These are phyloP conservation scores for Leptinotarsa peninsularis DNA, from an alignment of 2,888 invertebrate genomes.

Conservation along the genomic window DNA sequence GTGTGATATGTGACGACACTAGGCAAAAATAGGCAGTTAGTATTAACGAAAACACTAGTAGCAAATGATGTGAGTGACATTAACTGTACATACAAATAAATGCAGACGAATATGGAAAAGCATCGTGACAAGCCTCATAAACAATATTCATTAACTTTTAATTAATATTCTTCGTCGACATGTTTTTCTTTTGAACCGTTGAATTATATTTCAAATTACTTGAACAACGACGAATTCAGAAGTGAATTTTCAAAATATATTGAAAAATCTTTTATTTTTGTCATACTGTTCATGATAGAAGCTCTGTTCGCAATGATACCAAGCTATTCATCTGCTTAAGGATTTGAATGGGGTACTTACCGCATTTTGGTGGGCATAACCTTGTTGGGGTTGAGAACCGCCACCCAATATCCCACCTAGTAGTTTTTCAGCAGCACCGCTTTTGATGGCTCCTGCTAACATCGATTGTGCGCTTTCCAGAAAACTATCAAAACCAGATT, in stretches of 20 bases:
- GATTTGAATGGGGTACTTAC: conserved; percentile 47
- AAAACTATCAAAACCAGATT: conserved; percentile 60
- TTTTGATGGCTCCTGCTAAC: conserved; percentile 64
- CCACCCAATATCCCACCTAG: conserved; percentile 56
- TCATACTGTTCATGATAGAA: not conserved
- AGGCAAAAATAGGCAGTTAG: conserved; percentile 40
- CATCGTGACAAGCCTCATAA: not conserved
- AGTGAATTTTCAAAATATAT: not conserved
- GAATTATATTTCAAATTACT: no score
- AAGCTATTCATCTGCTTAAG: conserved; percentile 13
- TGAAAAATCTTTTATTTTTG: not conserved
- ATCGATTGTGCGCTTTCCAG: conserved; percentile 64
- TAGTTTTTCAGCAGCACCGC: conserved; percentile 63
- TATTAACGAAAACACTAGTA: conserved; percentile 32
- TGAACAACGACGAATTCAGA: not conserved
- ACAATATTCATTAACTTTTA: not conserved
- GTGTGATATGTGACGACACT: conserved; percentile 22
- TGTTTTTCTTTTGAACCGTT: no score
- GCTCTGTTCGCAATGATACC: conserved; percentile 11
- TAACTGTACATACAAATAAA: conserved; percentile 18
- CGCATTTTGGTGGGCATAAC: conserved; percentile 57
- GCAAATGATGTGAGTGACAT: conserved; percentile 19
- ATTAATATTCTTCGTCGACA: not conserved
- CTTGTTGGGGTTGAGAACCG: conserved; percentile 48
- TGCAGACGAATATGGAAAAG: conserved; percentile 8